Evolutionary conservation across 2,797 vertebrate genomes (phyloP), one percentile per base, ranked within the genome.

Genomic region (Falco columbarius): DNA sequence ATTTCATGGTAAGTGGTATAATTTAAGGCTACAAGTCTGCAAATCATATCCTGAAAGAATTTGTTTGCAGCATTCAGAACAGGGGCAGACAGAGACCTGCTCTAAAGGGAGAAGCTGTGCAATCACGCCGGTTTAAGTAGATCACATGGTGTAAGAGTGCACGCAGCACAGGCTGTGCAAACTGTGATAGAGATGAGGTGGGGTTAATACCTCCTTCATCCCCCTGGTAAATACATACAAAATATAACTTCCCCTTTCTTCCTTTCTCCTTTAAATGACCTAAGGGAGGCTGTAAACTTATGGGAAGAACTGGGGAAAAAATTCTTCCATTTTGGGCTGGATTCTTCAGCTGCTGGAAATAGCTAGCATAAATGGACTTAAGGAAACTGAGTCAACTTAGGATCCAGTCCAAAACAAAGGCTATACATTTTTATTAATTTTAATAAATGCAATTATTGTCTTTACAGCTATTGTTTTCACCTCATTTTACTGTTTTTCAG

Each of bases 1-100:
- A 47, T 92, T 95, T 94, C 81, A 72, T 55, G 72, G 61, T 81
- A 66, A 86, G 65, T 40, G 46, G 49, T 40, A 82, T 61, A 74
- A 92, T 88, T 96, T 89, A 94, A 80, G 81, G 66, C 72, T 74
- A n/a, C 34, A 46, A 47, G 47, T 38, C 72, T 86, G 82, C 65
- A 95, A 81, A 87, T 75, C 75, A 74, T 46, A 51, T 22, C 67
- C 70, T 71, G 68, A 77, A 86, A 83, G 54, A 68, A 81, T 81
- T 32, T 71, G 42, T 20, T 49, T 58, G 67, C 63, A 80, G 74
- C 67, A 71, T 67, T 81, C 71, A 82, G 84, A 91, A 42, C 3
- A 83, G 75, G 34, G 36, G 52, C 75, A 88, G 56, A 56, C 44
- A 89, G 70, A 55, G 52, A 59, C 9, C 55, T 90, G 59, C n/a